phyloP scores from a whole-genome alignment of 2,888 invertebrate genomes.

The Holacanthella duospinosa region DNA sequence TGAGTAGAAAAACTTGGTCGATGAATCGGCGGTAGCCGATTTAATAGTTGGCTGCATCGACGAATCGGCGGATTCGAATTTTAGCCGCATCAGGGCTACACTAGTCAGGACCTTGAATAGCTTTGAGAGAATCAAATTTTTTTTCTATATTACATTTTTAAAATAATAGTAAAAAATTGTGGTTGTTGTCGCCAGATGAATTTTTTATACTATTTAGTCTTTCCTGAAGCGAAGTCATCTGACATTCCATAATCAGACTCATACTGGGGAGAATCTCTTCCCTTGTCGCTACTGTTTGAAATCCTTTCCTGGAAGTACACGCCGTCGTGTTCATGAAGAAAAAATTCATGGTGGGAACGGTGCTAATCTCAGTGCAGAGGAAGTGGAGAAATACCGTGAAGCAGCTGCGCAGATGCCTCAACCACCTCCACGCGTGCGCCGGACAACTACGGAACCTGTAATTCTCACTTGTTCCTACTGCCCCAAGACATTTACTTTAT shows the following conservation, averaged over 20 bases:
- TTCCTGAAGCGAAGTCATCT: neutral
- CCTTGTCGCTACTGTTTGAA: neutral
- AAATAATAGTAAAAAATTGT: neutral
- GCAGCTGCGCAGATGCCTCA: neutral
- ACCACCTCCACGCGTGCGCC: neutral
- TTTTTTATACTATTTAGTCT: neutral
- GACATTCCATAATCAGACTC: neutral
- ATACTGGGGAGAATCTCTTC: slow-evolving; percentile 1
- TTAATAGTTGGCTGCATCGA: no score
- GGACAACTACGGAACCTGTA: neutral
- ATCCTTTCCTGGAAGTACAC: neutral
- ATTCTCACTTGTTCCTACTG: neutral
- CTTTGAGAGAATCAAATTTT: no score
- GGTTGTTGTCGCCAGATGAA: neutral
- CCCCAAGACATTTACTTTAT: neutral
- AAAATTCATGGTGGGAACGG: neutral
- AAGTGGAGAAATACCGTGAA: neutral
- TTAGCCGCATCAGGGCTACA: no score
- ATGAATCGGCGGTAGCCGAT: no score
- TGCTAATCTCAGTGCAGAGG: neutral
- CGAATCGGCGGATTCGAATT: no score
- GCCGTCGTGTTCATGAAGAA: neutral
- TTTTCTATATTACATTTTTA: no score
- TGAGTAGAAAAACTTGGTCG: no score
- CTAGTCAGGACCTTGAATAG: no score